Base-by-base conservation (phyloP, 2,113 vertebrate species). In the Regulus satrapa region DNA sequence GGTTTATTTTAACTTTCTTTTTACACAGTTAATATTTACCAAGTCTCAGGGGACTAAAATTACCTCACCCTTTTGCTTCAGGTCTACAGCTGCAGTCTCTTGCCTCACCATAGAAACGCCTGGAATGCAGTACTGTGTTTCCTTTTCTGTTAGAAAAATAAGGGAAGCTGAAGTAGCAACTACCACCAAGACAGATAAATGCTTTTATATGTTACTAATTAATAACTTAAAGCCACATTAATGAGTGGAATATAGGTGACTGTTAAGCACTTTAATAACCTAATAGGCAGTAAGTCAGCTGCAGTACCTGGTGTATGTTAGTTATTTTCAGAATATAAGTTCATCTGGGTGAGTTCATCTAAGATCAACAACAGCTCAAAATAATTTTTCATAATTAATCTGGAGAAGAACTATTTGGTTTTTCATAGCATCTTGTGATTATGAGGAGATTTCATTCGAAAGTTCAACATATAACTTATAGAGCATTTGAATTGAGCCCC, bases 21-120 rank as follows among this genome's bases (percentile, higher is more conserved):
- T 98, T 98, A n/a, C 98, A 98, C 98, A 98, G 98, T 98, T 99
- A 99, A 99, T 99, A 99, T 99, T 99, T 99, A 98, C 99, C 98
- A 98, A 98, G 98, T 98, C 99, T 98, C 98, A 94, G 95, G 98
- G 97, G 98, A 96, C 96, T 97, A 97, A 98, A 99, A 99, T 99
- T 99, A 99, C 98, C 98, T 99, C 98, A 99, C 98, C 97, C 98
- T 96, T 97, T 96, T 97, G 61, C 96, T 97, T 95, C 97, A 97
- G 97, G 94, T 97, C 97, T 99, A 98, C 99, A 99, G 99, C 99
- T 99, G 99, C 98, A 99, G 97, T 99, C 99, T 99, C 98, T 99
- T 98, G 98, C 96, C 81, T 99, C 98, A 98, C 99, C 98, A 99
- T 98, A 98, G 98, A 98, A 98, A 99, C 98, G 88, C 68, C 94